Evolutionary conservation across 2,888 invertebrate genomes (phyloP).

Genomic region (Drosophila anomelani): DNA sequence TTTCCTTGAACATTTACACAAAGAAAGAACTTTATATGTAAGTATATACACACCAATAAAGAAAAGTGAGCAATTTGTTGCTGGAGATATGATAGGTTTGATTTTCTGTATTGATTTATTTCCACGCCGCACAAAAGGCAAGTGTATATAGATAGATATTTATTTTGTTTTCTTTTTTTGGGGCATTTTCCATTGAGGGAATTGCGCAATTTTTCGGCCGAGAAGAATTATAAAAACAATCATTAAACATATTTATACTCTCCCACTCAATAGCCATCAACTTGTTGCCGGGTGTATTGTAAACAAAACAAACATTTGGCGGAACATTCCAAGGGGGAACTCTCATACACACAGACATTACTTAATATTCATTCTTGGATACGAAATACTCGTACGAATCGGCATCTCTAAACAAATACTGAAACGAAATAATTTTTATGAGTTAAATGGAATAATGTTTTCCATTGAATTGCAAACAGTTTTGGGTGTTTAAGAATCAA

Average conservation of each 20-base stretch:
- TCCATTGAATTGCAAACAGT: conserved; percentile 38
- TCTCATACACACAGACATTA: conserved; percentile 47
- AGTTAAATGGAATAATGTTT: conserved; percentile 71
- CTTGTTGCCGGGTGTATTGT: conserved; percentile 65
- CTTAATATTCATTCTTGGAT: conserved; percentile 58
- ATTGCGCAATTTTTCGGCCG: conserved; percentile 66
- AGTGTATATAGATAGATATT: conserved; percentile 31
- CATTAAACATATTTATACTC: conserved; percentile 43
- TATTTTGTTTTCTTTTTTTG: conserved; percentile 6
- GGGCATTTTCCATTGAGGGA: conserved; percentile 38
- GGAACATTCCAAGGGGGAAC: conserved; percentile 38
- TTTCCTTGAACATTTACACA: conserved; percentile 65
- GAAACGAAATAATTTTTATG: conserved; percentile 62
- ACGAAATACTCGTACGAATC: conserved; percentile 23
- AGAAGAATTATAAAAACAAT: conserved; percentile 63
- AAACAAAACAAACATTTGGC: conserved; percentile 71
- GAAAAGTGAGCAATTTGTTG: conserved; percentile 66
- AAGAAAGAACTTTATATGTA: conserved; percentile 34
- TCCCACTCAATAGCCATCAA: conserved; percentile 54
- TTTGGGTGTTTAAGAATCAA: neutral
- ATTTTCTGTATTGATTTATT: conserved; percentile 47
- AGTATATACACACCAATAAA: conserved; percentile 37
- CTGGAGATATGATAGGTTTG: conserved; percentile 44
- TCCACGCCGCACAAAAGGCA: conserved; percentile 14
- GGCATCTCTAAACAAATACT: conserved; percentile 36